Base-by-base conservation (phyloP, 2,888 invertebrate species). In the Terebella lapidaria region DNA sequence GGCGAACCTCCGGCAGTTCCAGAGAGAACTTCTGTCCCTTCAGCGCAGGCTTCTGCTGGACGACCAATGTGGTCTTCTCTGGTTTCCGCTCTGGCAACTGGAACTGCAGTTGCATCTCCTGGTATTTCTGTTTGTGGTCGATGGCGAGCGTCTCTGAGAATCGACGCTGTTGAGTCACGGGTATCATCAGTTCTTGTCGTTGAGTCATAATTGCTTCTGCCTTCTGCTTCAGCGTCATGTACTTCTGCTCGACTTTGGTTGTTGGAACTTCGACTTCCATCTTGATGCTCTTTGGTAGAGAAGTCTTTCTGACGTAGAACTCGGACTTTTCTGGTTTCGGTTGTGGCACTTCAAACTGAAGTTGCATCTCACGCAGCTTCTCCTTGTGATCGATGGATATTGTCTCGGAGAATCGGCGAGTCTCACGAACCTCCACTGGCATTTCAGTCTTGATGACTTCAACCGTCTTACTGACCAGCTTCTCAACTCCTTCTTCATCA, bases 91-190 rank as follows among this genome's bases (percentile, higher is more conserved):
- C 30, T 0, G 67, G 66, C 22, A 72, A 58, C 42, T 72, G 69
- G 56, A 77, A 61, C 49, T 69, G 65, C n/a, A 76, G 62, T 53
- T 72, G 67, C 28, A 74, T 70, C 59, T 73, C 73, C 42, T 58
- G 46, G 26, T 73, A 71, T 57, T 70, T 55, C 24, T 26, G 52
- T n/a, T 45, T 42, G 30, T 62, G 58, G 20, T 66, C 66, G 18
- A 66, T 58, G 25, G 67, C 63, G 18, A 67, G 29, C 1, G 67
- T 67, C 35, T 67, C 67, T 3, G 65, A 66, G 60, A 62, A 66
- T 22, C 66, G 49, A 20, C 66, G 46, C n/a, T 66, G 60, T 28
- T 65, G 57, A 3, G 55, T 24, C 15, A 66, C 35, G 10, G 58
- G 62, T 1, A 65, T 46, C 60, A 45, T 56, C 28, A 67, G 42